Conservation (phyloP, 2,888 invertebrate species). For the Homarus gammarus region DNA sequence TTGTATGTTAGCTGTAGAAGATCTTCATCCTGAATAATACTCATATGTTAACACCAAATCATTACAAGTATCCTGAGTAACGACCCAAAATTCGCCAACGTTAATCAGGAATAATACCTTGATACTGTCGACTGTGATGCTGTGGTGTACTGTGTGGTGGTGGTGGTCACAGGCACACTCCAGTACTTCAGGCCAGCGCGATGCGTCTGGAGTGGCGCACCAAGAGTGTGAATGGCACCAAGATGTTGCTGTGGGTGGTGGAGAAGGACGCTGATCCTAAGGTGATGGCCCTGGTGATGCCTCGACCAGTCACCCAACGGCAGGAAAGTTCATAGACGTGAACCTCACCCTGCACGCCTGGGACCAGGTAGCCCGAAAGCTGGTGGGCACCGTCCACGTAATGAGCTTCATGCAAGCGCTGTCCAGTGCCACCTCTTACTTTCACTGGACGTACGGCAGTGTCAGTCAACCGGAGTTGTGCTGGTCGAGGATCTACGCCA, state of each 20-base stretch:
- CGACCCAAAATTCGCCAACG: too few relatives aligned
- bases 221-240: background rate
- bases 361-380: background rate
- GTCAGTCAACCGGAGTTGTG: background rate
- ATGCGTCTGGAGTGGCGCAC: background rate
- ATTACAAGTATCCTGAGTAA: too few relatives aligned
- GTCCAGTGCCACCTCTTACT: background rate
- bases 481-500: background rate
- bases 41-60: too few relatives aligned
- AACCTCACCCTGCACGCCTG: background rate
- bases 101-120: too few relatives aligned
- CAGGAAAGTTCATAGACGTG: background rate
- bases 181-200: too few relatives aligned
- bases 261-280: background rate
- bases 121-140: too few relatives aligned
- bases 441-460: constrained; percentile 18
- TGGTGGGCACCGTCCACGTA: background rate
- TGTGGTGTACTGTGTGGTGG: too few relatives aligned
- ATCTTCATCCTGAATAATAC: too few relatives aligned
- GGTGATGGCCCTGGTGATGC: constrained; percentile 12
- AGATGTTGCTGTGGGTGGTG: background rate
- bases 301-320: background rate
- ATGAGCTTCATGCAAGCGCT: constrained; percentile 24
- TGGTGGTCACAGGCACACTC: too few relatives aligned
- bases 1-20: too few relatives aligned